phyloP scores from a whole-genome alignment of 2,797 vertebrate species.

The Ceryle rudis region DNA sequence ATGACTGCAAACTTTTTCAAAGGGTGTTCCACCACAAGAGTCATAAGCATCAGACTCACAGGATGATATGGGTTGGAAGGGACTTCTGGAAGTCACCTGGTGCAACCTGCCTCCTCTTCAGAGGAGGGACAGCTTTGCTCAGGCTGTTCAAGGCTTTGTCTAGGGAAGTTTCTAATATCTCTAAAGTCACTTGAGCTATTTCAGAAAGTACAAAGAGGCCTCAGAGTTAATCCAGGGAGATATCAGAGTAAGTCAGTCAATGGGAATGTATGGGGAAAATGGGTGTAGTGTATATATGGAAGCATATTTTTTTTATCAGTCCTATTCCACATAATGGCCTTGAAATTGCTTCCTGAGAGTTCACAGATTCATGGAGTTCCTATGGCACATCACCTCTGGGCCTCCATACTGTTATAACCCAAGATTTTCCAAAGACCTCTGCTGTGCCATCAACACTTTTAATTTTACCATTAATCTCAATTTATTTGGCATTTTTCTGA shows the following conservation, averaged over 20 bases:
- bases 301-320: not conserved
- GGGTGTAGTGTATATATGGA: not conserved
- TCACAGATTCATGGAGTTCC: not conserved
- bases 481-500: slow-evolving; percentile 13
- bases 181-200: not conserved
- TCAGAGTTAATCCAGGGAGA: not conserved
- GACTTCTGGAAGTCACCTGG: not conserved
- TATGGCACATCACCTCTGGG: not conserved
- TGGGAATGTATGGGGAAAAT: not conserved
- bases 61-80: accelerated
- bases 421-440: slow-evolving; percentile 6
- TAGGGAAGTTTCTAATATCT: not conserved
- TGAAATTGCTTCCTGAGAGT: not conserved
- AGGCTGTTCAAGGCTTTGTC: not conserved
- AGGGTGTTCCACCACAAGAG: not conserved
- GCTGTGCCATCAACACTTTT: not conserved
- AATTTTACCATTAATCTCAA: slow-evolving; percentile 12
- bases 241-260: not conserved
- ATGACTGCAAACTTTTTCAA: not conserved
- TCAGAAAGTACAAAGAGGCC: not conserved
- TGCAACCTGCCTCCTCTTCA: not conserved
- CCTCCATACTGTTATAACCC: not conserved
- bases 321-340: not conserved
- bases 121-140: not conserved
- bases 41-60: not conserved